These are phyloP conservation scores for Otolemur garnettii DNA, from an alignment of 2,113 vertebrate species.

Conservation along the genomic window DNA sequence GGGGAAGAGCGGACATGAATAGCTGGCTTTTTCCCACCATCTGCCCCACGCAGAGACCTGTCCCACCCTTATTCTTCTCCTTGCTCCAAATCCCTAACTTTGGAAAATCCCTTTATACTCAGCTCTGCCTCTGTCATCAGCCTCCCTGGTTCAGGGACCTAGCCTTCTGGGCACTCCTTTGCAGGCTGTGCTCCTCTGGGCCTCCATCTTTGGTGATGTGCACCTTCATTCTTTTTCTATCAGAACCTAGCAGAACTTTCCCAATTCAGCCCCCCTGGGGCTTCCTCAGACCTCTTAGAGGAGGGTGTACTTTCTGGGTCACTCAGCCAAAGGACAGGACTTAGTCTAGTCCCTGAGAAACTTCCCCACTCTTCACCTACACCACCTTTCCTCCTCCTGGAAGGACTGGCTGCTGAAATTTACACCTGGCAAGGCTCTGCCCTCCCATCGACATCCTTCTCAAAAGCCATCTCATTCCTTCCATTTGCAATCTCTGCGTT, in stretches of 20 bases:
- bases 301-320: neutral
- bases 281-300: neutral
- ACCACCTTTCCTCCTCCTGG: no score
- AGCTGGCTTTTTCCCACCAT: neutral
- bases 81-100: neutral
- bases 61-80: neutral
- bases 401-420: neutral
- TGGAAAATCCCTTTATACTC: neutral
- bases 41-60: neutral
- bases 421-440: neutral
- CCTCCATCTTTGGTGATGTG: neutral
- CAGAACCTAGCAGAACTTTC: neutral
- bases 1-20: neutral
- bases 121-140: neutral
- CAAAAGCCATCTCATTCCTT: neutral
- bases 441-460: neutral
- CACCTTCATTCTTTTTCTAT: neutral
- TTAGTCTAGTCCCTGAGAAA: neutral
- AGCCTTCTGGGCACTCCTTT: neutral
- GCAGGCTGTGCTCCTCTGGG: neutral
- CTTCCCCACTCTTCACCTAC: neutral
- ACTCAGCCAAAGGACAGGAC: neutral
- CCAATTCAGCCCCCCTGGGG: no score
- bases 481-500: neutral
- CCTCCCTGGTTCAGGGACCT: neutral